Base-by-base conservation (phyloP, 2,888 invertebrate genomes). In the Zhengitettix transpicula region DNA sequence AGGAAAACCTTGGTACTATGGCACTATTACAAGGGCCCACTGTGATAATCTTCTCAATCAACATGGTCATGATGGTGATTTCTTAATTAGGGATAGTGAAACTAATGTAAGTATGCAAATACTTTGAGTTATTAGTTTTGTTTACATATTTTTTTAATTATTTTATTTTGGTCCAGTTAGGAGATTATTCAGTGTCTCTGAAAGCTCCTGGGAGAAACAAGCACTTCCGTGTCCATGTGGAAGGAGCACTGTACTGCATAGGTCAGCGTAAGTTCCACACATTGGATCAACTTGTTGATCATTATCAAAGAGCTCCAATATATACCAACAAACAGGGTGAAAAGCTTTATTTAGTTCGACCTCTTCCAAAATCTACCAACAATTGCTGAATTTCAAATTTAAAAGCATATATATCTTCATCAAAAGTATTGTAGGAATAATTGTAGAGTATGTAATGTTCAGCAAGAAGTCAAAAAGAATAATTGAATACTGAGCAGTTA, bases 261-360 rank as follows among this genome's bases (percentile, higher is more conserved):
- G 99, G 99, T 53, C 96, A 96, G 78, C 89, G 98, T 72, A 92
- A 92, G 77, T 99, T 99, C 78, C 87, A 89, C 69, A 86, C 91
- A 61, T 79, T 99, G 70, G 96, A 98, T 73, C 94, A 94, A 74
- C 82, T 99, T 67, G 96, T 99, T 68, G 89, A 92, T 72, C 98
- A 99, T 78, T 99, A 99, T 81, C 96, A 95, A 80, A 87, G 92
- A 72, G 95, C 98, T 69, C 98, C 99, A 68, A 99, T 99, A 73
- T 99, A 96, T 78, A 96, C 95, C 71, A 94, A 93, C 79, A 93
- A 93, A 74, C 90, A 92, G 75, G 95, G 95, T 68, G 98, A 99
- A 77, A 97, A 96, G 77, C 81, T 99, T 62, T 99, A 93, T 79
- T 83, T 99, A 68, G 91, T 97, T 71, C 87, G 95, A 69, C 87